Evolutionary conservation across 2,797 vertebrate genomes (phyloP).

Genomic region (Sphaeramia orbicularis): DNA sequence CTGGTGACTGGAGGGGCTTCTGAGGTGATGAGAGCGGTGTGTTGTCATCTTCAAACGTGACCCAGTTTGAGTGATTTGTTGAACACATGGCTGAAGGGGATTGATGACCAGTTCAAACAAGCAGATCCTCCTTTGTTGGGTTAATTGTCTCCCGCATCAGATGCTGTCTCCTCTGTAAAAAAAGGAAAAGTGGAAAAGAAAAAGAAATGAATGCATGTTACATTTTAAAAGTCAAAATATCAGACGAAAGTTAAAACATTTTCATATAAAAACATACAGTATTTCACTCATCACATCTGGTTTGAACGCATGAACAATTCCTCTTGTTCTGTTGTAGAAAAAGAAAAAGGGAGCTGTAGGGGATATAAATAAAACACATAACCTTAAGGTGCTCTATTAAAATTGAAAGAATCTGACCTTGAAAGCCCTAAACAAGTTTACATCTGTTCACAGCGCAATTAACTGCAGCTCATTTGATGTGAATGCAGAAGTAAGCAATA

Average conservation of each 20-base stretch:
- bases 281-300: constrained; percentile 7
- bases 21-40: constrained; percentile 85
- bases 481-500: constrained; percentile 23
- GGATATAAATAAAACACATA: constrained; percentile 52
- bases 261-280: no score
- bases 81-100: constrained; percentile 89
- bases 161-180: constrained; percentile 61
- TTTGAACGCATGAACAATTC: constrained; percentile 16
- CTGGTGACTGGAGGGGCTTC: constrained; percentile 77
- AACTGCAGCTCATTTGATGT: constrained; percentile 7
- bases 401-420: constrained; percentile 45
- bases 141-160: constrained; percentile 23
- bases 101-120: constrained; percentile 21
- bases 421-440: constrained; percentile 35
- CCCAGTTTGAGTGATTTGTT: constrained; percentile 94
- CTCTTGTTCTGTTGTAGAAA: constrained; percentile 15
- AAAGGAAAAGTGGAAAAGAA: background rate
- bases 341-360: background rate
- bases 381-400: constrained; percentile 41
- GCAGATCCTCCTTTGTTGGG: constrained; percentile 44
- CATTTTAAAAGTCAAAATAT: background rate
- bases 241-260: background rate
- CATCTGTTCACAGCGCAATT: constrained; percentile 37
- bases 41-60: constrained; percentile 97
- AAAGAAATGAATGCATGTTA: background rate